A percentile compares a stretch with the other conserved stretches of the same genome.
phyloP scores from a whole-genome alignment of 2,113 vertebrate genomes.

The Sander lucioperca region DNA sequence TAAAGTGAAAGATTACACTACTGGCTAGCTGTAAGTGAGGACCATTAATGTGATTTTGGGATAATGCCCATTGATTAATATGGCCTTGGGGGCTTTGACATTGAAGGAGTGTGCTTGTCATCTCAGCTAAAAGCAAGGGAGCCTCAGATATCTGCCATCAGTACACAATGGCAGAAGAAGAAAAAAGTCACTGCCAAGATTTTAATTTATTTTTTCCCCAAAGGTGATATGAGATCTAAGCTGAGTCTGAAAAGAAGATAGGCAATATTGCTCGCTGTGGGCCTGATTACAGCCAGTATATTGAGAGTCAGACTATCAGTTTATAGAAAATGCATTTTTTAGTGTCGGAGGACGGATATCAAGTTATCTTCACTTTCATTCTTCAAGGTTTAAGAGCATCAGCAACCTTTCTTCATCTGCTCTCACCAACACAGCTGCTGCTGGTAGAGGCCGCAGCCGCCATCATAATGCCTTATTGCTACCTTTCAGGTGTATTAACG shows the following conservation, averaged over 20 bases:
- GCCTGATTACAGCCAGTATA: conserved; percentile 61
- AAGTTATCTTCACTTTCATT: conserved; percentile 58
- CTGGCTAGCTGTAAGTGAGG: conserved; percentile 57
- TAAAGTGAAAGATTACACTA: conserved; percentile 63
- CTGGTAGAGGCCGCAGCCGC: neutral
- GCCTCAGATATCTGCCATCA: conserved; percentile 61
- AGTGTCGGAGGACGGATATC: conserved; percentile 46
- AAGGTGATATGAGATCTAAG: conserved; percentile 65
- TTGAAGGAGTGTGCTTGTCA: conserved; percentile 68
- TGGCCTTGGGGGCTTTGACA: conserved; percentile 56
- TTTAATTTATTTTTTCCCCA: conserved; percentile 69
- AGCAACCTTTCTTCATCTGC: conserved; percentile 58
- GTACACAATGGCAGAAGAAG: conserved; percentile 22
- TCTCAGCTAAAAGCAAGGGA: conserved; percentile 45
- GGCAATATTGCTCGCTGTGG: conserved; percentile 59
- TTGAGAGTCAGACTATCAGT: conserved; percentile 54
- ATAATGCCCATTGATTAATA: conserved; percentile 75
- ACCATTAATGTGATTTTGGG: conserved; percentile 73
- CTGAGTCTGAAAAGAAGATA: conserved; percentile 34
- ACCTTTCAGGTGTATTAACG: neutral
- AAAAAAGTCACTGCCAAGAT: conserved; percentile 44
- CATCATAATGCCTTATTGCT: conserved; percentile 20
- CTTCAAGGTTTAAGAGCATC: conserved; percentile 60
- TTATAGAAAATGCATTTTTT: conserved; percentile 54
- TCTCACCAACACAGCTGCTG: neutral